phyloP scores from a whole-genome alignment of 2,113 vertebrate species.

The Rhipidura dahli region DNA sequence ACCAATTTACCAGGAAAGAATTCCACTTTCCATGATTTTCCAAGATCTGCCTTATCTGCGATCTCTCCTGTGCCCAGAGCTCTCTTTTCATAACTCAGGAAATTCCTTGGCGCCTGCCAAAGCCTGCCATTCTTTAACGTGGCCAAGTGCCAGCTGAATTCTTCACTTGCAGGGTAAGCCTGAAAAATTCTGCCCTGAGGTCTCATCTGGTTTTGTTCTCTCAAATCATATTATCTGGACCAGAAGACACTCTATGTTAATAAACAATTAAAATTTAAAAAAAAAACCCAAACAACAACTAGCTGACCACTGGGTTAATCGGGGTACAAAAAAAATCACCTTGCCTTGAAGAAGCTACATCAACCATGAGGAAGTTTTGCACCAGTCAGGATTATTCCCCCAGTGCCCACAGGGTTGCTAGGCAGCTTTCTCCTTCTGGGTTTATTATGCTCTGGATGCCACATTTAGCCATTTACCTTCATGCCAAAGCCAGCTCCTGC shows the following conservation, averaged over 20 bases:
- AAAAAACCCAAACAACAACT: neutral
- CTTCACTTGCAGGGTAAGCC: neutral
- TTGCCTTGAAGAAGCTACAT: neutral
- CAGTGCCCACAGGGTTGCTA: slow-evolving; percentile 1
- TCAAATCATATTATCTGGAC: neutral
- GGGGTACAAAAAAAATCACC: neutral
- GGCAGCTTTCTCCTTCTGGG: slow-evolving; percentile 26
- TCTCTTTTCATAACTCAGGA: slow-evolving; percentile 44
- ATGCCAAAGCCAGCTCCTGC: neutral
- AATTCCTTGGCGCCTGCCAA: neutral
- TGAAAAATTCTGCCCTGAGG: neutral
- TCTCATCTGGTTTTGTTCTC: neutral
- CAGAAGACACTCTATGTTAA: neutral
- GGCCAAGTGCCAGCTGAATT: neutral
- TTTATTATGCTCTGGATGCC: slow-evolving; percentile 41
- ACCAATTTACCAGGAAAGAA: neutral
- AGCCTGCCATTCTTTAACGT: neutral
- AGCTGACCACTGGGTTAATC: neutral
- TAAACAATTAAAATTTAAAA: neutral
- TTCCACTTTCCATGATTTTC: slow-evolving; percentile 7
- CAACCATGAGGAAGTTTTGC: neutral
- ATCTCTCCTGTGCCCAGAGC: neutral
- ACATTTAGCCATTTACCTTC: neutral
- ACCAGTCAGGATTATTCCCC: slow-evolving; percentile 11
- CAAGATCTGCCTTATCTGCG: neutral